Conservation (phyloP, 2,113 vertebrate species). For the Alouatta palliata region DNA sequence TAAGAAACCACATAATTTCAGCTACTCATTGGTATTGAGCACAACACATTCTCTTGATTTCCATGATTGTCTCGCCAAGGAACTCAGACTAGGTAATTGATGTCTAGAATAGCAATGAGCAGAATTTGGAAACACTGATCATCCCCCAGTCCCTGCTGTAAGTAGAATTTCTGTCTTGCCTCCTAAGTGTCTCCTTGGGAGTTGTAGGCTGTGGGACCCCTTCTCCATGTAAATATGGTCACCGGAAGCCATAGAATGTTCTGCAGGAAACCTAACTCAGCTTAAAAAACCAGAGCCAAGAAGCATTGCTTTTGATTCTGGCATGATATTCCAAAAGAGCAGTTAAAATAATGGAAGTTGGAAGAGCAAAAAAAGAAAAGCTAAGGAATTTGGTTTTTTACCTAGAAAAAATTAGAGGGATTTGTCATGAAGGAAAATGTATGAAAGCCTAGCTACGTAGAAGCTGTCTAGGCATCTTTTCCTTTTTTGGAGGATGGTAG, state of each 20-base stretch:
- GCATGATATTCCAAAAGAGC: not conserved
- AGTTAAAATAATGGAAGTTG: slow-evolving; percentile 1
- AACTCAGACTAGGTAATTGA: not conserved
- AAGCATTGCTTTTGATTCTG: not conserved
- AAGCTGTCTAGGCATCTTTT: not conserved
- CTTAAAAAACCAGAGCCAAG: not conserved
- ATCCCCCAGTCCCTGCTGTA: not conserved
- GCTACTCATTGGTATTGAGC: not conserved
- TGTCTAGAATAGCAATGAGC: slow-evolving; percentile 41
- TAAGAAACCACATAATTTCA: not conserved
- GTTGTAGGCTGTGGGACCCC: not conserved
- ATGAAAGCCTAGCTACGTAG: not conserved
- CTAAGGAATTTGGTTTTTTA: not conserved
- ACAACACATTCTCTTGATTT: not conserved
- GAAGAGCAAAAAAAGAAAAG: not conserved
- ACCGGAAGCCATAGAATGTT: not conserved
- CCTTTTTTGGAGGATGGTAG: not conserved
- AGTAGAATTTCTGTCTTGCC: not conserved
- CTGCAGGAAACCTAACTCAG: not conserved
- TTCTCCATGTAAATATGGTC: not conserved
- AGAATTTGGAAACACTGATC: not conserved
- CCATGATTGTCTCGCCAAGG: not conserved
- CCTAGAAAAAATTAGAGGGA: not conserved
- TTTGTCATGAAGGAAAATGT: not conserved
- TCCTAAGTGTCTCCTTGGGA: not conserved